These are phyloP conservation scores for Dicentrarchus labrax DNA, from an alignment of 2,113 vertebrate genomes.

Conservation along the genomic window DNA sequence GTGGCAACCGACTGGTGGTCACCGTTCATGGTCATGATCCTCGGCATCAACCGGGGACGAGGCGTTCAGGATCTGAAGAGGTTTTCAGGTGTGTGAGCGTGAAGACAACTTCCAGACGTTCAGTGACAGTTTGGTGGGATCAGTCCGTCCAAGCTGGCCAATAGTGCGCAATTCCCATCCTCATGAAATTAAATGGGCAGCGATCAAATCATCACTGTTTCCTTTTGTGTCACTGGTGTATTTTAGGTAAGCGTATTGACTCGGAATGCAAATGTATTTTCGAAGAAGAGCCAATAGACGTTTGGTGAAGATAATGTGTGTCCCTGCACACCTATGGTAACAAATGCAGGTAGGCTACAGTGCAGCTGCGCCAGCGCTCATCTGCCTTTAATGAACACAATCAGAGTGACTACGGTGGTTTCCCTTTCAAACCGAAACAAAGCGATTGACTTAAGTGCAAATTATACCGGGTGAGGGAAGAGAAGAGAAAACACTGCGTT, in stretches of 20 bases:
- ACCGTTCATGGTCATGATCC: conserved; percentile 82
- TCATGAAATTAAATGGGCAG: conserved; percentile 17
- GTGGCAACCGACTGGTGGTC: conserved; percentile 69
- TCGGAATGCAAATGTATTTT: conserved; percentile 4
- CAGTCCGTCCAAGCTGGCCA: conserved; percentile 37
- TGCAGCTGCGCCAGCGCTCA: conserved; percentile 43
- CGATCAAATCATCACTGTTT: conserved; percentile 43
- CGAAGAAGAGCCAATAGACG: neutral
- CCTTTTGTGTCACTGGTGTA: conserved; percentile 15
- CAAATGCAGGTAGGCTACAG: conserved; percentile 61
- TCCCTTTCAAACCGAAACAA: conserved; percentile 72
- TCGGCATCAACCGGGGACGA: conserved; percentile 64
- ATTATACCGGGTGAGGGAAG: conserved; percentile 26
- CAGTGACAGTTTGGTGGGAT: conserved; percentile 23
- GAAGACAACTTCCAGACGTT: neutral
- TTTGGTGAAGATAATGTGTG: conserved; percentile 5
- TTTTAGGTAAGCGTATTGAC: conserved; percentile 14
- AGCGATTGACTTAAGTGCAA: neutral
- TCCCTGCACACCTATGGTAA: conserved; percentile 52
- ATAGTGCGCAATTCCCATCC: conserved; percentile 39
- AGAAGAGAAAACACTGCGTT: conserved; percentile 30
- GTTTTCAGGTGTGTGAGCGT: conserved; percentile 39
- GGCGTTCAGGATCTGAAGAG: neutral
- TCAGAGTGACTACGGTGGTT: conserved; percentile 54
- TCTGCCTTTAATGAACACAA: conserved; percentile 58